Conservation (phyloP, 2,797 vertebrate genomes). For the Aldrovandia affinis region DNA sequence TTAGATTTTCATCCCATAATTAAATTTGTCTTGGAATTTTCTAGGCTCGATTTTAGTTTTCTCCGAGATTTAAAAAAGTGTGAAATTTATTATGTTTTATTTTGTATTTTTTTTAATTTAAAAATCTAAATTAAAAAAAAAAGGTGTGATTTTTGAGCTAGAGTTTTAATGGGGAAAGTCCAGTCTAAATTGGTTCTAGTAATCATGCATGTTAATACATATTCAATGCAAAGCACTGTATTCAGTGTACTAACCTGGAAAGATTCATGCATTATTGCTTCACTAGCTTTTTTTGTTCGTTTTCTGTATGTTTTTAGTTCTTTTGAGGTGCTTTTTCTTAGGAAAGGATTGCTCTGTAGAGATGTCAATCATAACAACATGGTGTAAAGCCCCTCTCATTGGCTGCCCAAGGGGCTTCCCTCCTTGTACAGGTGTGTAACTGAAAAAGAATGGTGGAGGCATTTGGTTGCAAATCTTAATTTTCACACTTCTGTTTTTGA, state of each 20-base stretch:
- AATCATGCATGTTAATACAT: no score
- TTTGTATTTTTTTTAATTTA: no score
- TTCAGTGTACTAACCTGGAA: neutral
- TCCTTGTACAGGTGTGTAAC: no score
- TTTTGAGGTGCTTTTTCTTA: neutral
- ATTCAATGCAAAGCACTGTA: neutral
- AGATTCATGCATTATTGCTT: neutral
- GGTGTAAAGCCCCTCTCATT: neutral
- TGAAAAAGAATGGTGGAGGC: no score
- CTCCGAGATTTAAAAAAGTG: no score
- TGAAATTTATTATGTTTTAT: no score
- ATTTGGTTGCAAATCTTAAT: no score
- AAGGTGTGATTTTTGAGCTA: neutral
- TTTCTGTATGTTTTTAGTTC: neutral
- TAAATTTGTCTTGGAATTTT: neutral
- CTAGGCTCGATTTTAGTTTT: neutral
- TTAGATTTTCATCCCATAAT: neutral
- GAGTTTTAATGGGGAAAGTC: neutral
- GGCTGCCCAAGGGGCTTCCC: no score
- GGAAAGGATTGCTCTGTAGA: neutral
- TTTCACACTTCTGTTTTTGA: no score
- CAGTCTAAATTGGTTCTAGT: neutral
- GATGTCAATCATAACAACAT: neutral
- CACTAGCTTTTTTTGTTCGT: neutral
- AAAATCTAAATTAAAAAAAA: no score